Conservation (phyloP, 2,888 invertebrate genomes). For the Diarsia rubi region DNA sequence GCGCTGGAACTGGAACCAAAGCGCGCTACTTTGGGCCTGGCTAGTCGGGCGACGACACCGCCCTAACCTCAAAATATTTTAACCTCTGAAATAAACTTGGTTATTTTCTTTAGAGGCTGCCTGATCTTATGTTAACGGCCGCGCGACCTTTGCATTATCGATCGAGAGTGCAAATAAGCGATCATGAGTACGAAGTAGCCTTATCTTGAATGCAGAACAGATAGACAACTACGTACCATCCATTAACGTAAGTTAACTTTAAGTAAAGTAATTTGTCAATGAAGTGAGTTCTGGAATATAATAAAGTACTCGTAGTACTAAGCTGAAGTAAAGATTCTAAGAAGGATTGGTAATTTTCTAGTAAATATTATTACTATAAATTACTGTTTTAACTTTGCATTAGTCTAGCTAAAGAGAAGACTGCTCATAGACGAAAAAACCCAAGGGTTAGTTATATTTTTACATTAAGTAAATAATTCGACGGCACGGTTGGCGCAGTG, state of each 20-base stretch:
- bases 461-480: background rate
- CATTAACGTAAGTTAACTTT: background rate
- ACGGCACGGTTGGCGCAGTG: too few species aligned
- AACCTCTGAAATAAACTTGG: background rate
- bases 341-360: background rate
- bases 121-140: slow-evolving; percentile 12
- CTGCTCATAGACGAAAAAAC: background rate
- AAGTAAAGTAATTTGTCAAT: background rate
- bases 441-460: background rate
- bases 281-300: background rate
- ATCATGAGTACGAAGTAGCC: background rate
- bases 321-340: background rate
- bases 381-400: too few species aligned
- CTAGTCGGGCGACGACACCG: background rate
- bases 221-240: background rate
- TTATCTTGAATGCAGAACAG: slow-evolving; percentile 28
- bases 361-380: too few species aligned
- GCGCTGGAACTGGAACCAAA: background rate
- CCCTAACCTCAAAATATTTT: background rate
- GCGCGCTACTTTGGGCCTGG: background rate
- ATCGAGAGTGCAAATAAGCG: slow-evolving; percentile 20
- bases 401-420: background rate
- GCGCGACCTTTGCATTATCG: slow-evolving; percentile 31
- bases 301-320: too few species aligned
- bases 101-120: slow-evolving; percentile 1